Evolutionary conservation across 2,113 vertebrate genomes (phyloP).

Genomic region (Microcebus murinus): DNA sequence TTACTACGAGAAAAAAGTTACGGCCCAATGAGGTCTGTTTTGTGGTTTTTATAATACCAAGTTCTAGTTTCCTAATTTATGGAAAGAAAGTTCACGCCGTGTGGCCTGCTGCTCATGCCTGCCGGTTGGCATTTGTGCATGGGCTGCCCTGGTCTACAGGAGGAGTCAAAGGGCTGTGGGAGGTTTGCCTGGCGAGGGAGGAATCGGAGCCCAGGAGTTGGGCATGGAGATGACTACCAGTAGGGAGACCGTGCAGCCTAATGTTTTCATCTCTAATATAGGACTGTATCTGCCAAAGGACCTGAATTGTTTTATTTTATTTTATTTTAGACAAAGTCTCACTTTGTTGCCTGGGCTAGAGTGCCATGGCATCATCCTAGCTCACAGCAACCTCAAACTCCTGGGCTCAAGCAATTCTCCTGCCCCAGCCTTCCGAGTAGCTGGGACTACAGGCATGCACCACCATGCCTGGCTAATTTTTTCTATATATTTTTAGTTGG

Average conservation of each 20-base stretch:
- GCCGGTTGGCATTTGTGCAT: background rate
- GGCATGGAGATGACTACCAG: background rate
- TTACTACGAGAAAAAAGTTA: background rate
- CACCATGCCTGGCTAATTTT: too few species aligned
- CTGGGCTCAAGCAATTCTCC: too few species aligned
- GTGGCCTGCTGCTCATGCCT: background rate
- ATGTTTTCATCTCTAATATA: background rate
- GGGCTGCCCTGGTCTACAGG: background rate
- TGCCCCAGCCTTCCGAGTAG: too few species aligned
- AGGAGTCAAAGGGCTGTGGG: background rate
- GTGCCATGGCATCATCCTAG: too few species aligned
- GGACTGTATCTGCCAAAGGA: background rate
- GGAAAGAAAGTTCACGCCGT: background rate
- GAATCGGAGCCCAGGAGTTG: background rate
- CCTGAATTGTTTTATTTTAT: too few species aligned
- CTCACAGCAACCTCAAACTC: too few species aligned
- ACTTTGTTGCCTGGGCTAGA: too few species aligned
- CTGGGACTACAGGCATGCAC: too few species aligned
- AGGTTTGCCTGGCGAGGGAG: background rate
- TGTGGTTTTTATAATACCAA: background rate
- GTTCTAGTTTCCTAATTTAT: background rate
- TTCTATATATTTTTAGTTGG: too few species aligned
- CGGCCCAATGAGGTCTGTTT: background rate
- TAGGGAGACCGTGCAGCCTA: background rate
- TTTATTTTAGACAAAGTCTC: too few species aligned